phyloP scores from a whole-genome alignment of 2,888 invertebrate genomes.

The Acrobasis repandana region DNA sequence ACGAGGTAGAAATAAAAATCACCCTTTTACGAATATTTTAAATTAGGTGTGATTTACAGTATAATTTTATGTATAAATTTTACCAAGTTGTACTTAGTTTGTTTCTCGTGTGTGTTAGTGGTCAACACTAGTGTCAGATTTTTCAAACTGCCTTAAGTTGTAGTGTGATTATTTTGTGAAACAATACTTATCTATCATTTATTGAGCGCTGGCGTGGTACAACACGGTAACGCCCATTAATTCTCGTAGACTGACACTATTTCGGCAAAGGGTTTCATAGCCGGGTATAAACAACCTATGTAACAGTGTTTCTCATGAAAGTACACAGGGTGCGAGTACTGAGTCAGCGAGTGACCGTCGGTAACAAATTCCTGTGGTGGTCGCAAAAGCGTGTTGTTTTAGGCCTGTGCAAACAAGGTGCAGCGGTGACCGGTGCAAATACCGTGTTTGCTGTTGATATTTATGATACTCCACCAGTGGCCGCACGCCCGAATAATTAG shows the following conservation, averaged over 20 bases:
- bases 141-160: too few species aligned
- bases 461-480: conserved; percentile 69
- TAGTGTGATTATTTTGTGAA: too few species aligned
- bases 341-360: conserved; percentile 76
- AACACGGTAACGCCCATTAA: too few species aligned
- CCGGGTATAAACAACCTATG: background rate
- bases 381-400: conserved; percentile 81
- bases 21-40: too few species aligned
- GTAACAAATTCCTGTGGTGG: conserved; percentile 73
- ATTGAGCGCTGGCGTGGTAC: too few species aligned
- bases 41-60: too few species aligned
- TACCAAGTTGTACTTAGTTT: too few species aligned
- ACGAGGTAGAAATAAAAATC: too few species aligned
- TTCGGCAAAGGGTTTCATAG: background rate
- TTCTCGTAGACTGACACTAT: background rate
- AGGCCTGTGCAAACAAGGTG: conserved; percentile 76
- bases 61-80: too few species aligned
- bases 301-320: conserved; percentile 36
- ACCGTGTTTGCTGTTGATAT: conserved; percentile 76
- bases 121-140: too few species aligned
- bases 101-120: too few species aligned
- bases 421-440: conserved; percentile 79
- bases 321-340: conserved; percentile 54
- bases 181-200: too few species aligned
- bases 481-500: conserved; percentile 75